phyloP scores from a whole-genome alignment of 2,113 vertebrate genomes.

The Vireo altiloquus region DNA sequence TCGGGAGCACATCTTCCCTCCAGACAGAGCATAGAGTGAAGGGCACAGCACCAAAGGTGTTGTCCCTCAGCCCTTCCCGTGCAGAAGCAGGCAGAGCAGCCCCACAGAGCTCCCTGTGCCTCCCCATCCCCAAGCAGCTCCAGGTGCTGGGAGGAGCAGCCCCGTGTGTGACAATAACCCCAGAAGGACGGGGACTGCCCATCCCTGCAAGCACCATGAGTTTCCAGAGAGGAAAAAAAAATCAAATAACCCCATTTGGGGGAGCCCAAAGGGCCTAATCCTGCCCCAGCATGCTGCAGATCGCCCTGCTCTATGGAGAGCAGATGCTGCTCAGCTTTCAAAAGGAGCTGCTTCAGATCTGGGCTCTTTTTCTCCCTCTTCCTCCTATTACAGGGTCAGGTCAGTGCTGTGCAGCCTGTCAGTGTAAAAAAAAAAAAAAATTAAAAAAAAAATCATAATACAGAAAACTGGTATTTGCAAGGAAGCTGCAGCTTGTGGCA shows the following conservation, averaged over 20 bases:
- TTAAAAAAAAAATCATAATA: not conserved
- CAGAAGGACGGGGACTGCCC: not conserved
- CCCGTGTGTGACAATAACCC: rapidly evolving
- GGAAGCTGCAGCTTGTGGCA: not conserved
- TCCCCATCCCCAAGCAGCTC: too few relatives aligned
- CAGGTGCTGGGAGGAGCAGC: not conserved
- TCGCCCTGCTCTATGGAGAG: rapidly evolving
- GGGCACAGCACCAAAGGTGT: not conserved
- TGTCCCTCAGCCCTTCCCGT: rapidly evolving
- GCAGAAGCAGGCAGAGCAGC: not conserved
- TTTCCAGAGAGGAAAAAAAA: not conserved
- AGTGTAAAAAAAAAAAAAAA: not conserved
- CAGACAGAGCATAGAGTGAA: rapidly evolving
- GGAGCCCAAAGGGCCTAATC: not conserved
- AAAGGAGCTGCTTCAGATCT: not conserved
- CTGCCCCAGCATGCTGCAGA: not conserved
- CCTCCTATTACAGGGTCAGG: not conserved
- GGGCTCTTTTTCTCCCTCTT: not conserved
- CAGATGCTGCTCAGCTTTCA: not conserved
- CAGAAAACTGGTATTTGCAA: not conserved
- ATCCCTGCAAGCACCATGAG: rapidly evolving
- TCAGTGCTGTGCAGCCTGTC: not conserved
- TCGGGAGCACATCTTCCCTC: not conserved
- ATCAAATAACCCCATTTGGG: not conserved
- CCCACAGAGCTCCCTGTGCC: rapidly evolving